phyloP scores from a whole-genome alignment of 2,888 invertebrate genomes.

The Polietes domitor region DNA sequence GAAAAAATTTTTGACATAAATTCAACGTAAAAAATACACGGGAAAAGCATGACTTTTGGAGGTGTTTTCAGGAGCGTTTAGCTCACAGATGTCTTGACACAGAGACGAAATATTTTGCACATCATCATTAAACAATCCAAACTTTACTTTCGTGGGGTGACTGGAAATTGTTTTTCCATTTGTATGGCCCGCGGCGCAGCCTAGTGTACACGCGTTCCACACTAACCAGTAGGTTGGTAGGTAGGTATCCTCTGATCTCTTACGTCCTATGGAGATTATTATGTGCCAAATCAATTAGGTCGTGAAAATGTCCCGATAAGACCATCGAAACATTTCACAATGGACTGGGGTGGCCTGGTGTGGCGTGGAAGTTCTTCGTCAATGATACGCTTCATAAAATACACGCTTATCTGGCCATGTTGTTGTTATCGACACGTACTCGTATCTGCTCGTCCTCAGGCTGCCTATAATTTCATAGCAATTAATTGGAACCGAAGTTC shows the following conservation, averaged over 20 bases:
- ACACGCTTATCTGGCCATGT: neutral
- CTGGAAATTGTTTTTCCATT: too few relatives aligned
- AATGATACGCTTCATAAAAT: constrained; percentile 38
- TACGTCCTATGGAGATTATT: constrained; percentile 14
- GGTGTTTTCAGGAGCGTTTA: too few relatives aligned
- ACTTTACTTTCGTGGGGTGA: too few relatives aligned
- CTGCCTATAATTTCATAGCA: constrained; percentile 3
- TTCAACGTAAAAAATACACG: too few relatives aligned
- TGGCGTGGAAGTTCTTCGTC: neutral
- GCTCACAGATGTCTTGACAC: too few relatives aligned
- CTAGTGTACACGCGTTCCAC: too few relatives aligned
- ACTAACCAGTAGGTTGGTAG: neutral
- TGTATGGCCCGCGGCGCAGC: too few relatives aligned
- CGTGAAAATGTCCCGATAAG: neutral
- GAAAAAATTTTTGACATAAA: too few relatives aligned
- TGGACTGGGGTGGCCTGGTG: neutral
- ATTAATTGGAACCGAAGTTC: neutral
- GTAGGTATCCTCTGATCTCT: neutral
- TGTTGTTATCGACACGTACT: neutral
- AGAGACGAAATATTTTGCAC: too few relatives aligned
- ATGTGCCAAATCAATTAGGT: constrained; percentile 9
- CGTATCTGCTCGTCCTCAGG: neutral
- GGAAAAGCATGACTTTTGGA: too few relatives aligned
- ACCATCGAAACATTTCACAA: neutral
- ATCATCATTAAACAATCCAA: too few relatives aligned